Evolutionary conservation across 2,888 invertebrate species (phyloP), one percentile per base, ranked within the genome.

Genomic region (Cylloceria caligata): DNA sequence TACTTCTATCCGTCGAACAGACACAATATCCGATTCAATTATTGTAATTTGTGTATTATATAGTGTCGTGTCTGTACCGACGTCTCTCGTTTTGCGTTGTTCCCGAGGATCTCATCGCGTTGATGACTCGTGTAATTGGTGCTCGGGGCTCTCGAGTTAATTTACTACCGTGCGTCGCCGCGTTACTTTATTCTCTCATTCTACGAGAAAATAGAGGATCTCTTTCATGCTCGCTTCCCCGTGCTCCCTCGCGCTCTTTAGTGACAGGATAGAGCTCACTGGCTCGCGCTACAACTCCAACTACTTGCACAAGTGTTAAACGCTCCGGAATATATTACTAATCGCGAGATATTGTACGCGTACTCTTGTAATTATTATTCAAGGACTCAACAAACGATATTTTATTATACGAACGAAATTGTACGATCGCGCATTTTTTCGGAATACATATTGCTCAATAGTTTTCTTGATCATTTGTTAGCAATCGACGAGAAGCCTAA

Each of bases 301-400:
- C 27, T 69, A 39, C 11, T 21, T 30, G 39, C 13, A 65, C 52
- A 57, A 62, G 65, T 60, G 76, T 75, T 67, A 76, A 76, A 57
- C 45, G 68, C 76, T 81, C 62, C 45, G 49, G 72, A 72, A 76
- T 62, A 27, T 42, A 73, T 76, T 77, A 67, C 45, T 27, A 65
- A 79, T 75, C 79, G 16, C 62, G 36, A 69, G 55, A 74, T 36
- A 76, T 19, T 13, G 49, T 49, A 49, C 65, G 69, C 55, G 27
- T 49, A 79, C 73, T 49, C 24, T 62, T 67, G 36, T 72, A 55
- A 57, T 80, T 76, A 80, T 64, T 83, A 83, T 80, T 80, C 76
- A 82, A 82, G 79, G 71, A 72, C 79, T 77, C 13, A 27, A 47
- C 52, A 39, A 19, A 19, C 62, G 34, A 5, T 21, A 60, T 45